Evolutionary conservation across 2,888 invertebrate species (phyloP), one percentile per base, ranked within the genome.

Genomic region (Alitta virens): DNA sequence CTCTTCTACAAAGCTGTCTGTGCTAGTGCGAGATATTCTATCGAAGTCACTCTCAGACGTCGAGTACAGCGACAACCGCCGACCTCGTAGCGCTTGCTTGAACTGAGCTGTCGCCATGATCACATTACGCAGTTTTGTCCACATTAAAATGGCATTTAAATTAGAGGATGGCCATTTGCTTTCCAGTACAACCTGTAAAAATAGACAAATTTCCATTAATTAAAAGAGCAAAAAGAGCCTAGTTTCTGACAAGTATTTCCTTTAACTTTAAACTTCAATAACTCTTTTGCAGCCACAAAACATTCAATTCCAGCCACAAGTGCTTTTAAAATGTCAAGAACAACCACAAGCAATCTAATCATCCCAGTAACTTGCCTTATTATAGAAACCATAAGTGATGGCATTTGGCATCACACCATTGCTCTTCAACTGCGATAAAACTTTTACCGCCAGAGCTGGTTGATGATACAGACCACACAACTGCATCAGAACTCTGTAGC

Each of bases 401-500:
- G 99, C 99, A 81, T 99, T 99, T 0, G 97, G 96, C 77, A 94
- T 93, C 43, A 99, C 87, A 0, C 94, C 94, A 43, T 90, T 90
- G 23, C 91, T 88, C 81, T 94, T 94, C 80, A 82, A 80, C 62
- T 78, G 77, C 33, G 74, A 78, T 57, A 79, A 75, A 7, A 86
- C 84, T 75, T 94, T 93, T 0, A 98, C 96, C 1, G 99, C 98
- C 74, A 99, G 84, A 62, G 94, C 90, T 0, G 99, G 98, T 77
- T 94, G 87, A 62, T 92, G 92, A 80, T 96, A 92, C 69, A 92
- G 89, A 5, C 98, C 96, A 83, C 98, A 99, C 25, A 99, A 85
- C 83, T 98, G 96, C 93, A 99, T 96, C 89, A 99, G 91, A 57
- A 97, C 91, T 64, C 99, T 88, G 83, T 97, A 99, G 84, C 98